Base-by-base conservation (phyloP, 2,888 invertebrate genomes). In the Steinernema carpocapsae region DNA sequence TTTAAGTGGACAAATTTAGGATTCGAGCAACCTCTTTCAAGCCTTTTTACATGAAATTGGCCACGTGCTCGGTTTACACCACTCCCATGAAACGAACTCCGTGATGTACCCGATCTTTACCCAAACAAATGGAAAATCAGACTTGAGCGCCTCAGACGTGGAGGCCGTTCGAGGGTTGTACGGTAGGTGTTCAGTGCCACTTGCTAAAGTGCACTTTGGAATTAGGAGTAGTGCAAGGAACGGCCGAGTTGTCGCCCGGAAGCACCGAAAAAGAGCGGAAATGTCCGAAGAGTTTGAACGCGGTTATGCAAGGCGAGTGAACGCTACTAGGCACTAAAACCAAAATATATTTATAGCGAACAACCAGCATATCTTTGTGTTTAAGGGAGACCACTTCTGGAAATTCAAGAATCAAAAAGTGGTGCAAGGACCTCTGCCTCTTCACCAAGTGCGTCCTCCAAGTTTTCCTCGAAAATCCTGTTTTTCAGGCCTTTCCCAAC, bases 91-190 rank as follows among this genome's bases (percentile, higher is more conserved):
- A 71, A 72, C 64, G 29, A 79, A 80, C 14, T 84, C 85, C 19
- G 80, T 85, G 42, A 85, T 85, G 85, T 79, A 81, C 73, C 85
- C 85, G 4, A 79, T 84, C 17, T 79, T 85, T 70, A 79, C 82
- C 59, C 81, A 80, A 32, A 74, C 79, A 7, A 43, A 22, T 26
- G 74, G 75, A 1, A 79, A 77, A 10, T 52, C 29, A 19, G 71
- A 74, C 14, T 74, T 78, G 24, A 78, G 70, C n/a, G 19, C 29
- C n/a, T 79, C 76, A 37, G 80, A 79, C 51, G 80, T 79, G 26
- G 78, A 80, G 29, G 72, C 73, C 19, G 64, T 83, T 72, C 75
- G 83, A 12, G 78, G 76, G 45, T 77, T 85, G 46, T 84, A 84
- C 74, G 82, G 83, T 84, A 70, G 29, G 59, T 22, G 32, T 42